A percentile compares a stretch with the other conserved stretches of the same genome.
phyloP scores from a whole-genome alignment of 2,797 vertebrate genomes.

The Paguma larvata region DNA sequence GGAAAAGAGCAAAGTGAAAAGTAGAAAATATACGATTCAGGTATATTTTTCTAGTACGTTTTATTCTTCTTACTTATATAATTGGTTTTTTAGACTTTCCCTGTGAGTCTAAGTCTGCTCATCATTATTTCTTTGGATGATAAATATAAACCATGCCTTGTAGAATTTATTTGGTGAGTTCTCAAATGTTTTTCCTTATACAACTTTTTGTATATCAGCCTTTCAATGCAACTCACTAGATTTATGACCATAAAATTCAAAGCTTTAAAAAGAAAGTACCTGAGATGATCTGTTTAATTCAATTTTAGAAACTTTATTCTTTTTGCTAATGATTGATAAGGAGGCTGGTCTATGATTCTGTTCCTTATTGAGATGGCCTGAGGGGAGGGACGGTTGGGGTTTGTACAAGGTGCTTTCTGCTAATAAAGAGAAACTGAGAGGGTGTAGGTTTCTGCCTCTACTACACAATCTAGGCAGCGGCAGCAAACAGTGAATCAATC shows the following conservation, averaged over 20 bases:
- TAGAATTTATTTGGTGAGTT: background rate
- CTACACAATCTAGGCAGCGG: background rate
- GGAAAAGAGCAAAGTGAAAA: background rate
- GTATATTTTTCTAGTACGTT: background rate
- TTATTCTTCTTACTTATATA: background rate
- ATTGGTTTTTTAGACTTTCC: background rate
- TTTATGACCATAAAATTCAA: background rate
- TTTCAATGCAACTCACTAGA: background rate
- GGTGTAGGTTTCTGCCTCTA: background rate
- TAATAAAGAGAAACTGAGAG: background rate
- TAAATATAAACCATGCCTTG: background rate
- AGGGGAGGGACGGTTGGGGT: rapidly evolving
- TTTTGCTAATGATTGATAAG: background rate
- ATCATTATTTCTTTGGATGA: background rate
- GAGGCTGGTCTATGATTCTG: background rate
- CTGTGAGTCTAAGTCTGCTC: background rate
- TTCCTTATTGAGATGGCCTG: background rate
- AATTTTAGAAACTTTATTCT: background rate
- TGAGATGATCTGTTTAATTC: background rate
- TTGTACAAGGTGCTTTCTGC: background rate
- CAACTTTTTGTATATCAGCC: background rate
- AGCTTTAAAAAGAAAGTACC: background rate
- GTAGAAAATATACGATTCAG: background rate
- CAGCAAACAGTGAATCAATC: background rate
- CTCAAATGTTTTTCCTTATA: background rate